Evolutionary conservation across 2,797 vertebrate genomes (phyloP), one percentile per base, ranked within the genome.

Genomic region (Anolis apletophallus): DNA sequence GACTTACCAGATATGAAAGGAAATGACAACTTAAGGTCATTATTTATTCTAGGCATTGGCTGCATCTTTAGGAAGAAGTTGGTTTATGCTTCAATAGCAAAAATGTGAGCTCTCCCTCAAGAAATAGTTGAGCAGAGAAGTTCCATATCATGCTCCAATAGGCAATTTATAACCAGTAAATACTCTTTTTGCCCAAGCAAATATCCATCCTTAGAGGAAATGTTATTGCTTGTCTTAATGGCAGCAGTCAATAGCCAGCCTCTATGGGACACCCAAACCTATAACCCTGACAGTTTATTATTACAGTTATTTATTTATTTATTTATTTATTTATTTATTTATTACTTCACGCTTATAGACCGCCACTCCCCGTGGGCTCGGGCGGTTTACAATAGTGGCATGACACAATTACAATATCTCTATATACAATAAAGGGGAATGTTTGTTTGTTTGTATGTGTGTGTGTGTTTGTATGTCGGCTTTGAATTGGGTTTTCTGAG

Each of bases 41-140:
- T 91, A 85, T n/a, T 26, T 69, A 36, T 90, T 88, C 80, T 26
- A 91, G 84, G 76, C 29, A 76, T 77, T 57, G 9, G 36, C 26
- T 23, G 52, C 36, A 34, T 73, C 78, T 84, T 78, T 74, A 84
- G 55, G 59, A 46, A 50, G n/a, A 77, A 78, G 69, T 55, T 32
- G 19, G 11, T 80, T 88, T 68, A 68, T 80, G 71, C 59, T 85
- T 50, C 26, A 21, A 81, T 13, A 46, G 79, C 40, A 29, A 34
- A 52, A 61, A 50, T 59, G 3, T 17, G 46, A 67, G 29, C 40
- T 6, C 34, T 46, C 17, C 2, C 29, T 4, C 11, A 64, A 55
- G 34, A 73, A 73, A 1, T 40, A 50, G 32, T 14, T 69, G 57
- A n/a, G 69, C 36, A 75, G 21, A 29, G 16, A 64, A 74, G 29